phyloP scores from a whole-genome alignment of 2,888 invertebrate genomes.

The Octodonta nipae region DNA sequence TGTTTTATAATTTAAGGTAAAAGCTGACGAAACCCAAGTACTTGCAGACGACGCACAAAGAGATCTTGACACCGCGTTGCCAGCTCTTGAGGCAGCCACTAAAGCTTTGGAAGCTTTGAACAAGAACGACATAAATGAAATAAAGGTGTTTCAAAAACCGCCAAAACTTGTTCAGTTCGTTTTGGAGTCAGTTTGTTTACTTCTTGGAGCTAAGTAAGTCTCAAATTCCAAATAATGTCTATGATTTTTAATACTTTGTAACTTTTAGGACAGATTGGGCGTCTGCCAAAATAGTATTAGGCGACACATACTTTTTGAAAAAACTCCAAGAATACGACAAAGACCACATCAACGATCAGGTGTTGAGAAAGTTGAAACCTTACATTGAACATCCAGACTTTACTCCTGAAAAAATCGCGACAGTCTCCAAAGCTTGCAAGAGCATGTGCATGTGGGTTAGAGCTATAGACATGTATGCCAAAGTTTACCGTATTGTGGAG shows the following conservation, averaged over 20 bases:
- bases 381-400: constrained; percentile 81
- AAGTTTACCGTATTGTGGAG: constrained; percentile 74
- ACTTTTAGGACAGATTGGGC: constrained; percentile 74
- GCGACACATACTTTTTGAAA: constrained; percentile 72
- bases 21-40: constrained; percentile 70
- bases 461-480: constrained; percentile 79
- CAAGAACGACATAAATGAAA: constrained; percentile 80
- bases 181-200: constrained; percentile 82
- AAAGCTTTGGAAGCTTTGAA: constrained; percentile 73
- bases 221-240: constrained; percentile 1
- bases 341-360: constrained; percentile 66
- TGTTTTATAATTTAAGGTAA: constrained; percentile 42
- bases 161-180: constrained; percentile 76
- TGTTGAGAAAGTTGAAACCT: constrained; percentile 62
- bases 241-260: background rate
- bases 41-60: constrained; percentile 75
- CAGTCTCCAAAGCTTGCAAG: constrained; percentile 75
- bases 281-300: constrained; percentile 64
- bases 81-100: constrained; percentile 72
- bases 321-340: constrained; percentile 74
- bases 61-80: constrained; percentile 75
- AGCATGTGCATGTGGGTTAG: constrained; percentile 88
- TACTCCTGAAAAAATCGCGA: constrained; percentile 67
- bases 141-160: constrained; percentile 78
- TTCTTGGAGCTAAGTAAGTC: constrained; percentile 66